Evolutionary conservation across 2,797 vertebrate genomes (phyloP).

Genomic region (Clarias platycephalus): DNA sequence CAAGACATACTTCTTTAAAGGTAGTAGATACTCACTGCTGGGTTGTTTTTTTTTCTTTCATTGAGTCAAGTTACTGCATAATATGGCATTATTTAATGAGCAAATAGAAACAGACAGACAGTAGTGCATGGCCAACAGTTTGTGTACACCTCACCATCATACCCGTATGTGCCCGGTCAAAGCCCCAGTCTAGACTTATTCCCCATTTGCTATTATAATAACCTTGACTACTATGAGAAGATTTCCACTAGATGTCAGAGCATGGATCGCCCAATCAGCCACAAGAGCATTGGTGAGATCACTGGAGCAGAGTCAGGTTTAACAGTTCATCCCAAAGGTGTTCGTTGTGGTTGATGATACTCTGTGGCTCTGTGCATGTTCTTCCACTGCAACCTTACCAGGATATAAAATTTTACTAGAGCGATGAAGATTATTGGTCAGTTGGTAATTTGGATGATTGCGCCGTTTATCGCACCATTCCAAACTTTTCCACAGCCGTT

Average conservation of each 20-base stretch:
- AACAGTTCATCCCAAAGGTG: background rate
- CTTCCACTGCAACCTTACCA: background rate
- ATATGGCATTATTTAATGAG: background rate
- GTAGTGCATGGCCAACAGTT: background rate
- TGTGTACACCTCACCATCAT: background rate
- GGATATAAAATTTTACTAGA: background rate
- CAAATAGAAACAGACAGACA: background rate
- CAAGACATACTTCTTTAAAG: conserved; percentile 87
- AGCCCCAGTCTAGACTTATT: background rate
- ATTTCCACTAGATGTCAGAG: background rate
- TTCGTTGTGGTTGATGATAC: background rate
- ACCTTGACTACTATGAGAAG: background rate
- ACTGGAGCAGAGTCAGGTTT: background rate
- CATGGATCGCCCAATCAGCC: background rate
- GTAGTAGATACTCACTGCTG: conserved; percentile 60
- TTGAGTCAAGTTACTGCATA: background rate
- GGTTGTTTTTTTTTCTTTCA: background rate
- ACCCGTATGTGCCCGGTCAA: background rate
- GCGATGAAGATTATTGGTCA: background rate
- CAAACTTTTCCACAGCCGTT: background rate
- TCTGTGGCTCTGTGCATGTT: background rate
- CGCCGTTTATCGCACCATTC: background rate
- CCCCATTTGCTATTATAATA: background rate
- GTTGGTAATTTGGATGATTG: background rate
- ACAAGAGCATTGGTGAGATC: background rate